A percentile compares a stretch with the other conserved stretches of the same genome.
Conservation (phyloP, 2,888 invertebrate genomes). For the Exocentrus adspersus region DNA sequence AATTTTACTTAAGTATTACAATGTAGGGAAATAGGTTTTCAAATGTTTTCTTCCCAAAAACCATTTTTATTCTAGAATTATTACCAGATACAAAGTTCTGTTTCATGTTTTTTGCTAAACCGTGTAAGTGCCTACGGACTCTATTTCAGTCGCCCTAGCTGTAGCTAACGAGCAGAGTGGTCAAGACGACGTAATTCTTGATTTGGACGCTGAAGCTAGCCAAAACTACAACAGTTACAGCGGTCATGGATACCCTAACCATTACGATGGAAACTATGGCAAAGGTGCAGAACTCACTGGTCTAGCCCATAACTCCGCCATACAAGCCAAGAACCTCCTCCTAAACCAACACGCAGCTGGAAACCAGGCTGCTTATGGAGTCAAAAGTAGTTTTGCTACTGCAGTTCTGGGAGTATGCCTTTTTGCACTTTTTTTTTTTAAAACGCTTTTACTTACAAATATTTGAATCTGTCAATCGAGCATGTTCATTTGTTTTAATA, state of each 20-base stretch:
- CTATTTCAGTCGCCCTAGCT: conserved; percentile 3
- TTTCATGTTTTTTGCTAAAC: too few relatives aligned
- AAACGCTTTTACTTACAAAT: too few relatives aligned
- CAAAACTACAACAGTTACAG: conserved; percentile 9
- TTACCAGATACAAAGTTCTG: too few relatives aligned
- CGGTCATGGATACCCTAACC: not conserved
- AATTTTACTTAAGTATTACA: not conserved
- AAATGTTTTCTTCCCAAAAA: too few relatives aligned
- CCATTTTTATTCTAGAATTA: too few relatives aligned
- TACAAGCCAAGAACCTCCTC: conserved; percentile 74
- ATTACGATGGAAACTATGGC: conserved; percentile 61
- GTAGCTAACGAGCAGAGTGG: not conserved
- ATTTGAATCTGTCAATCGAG: too few relatives aligned
- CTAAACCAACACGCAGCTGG: conserved; percentile 75
- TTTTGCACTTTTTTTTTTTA: too few relatives aligned
- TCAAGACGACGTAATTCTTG: conserved; percentile 14
- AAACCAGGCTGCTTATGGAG: conserved; percentile 77
- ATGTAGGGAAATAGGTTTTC: too few relatives aligned
- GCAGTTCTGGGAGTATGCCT: conserved; percentile 65
- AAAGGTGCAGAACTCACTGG: conserved; percentile 73
- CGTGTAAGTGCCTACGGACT: too few relatives aligned
- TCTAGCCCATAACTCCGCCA: conserved; percentile 74
- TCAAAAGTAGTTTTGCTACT: conserved; percentile 76
- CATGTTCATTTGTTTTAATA: too few relatives aligned
- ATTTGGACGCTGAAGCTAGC: not conserved